Conservation (phyloP, 35 echinoderm and acorn worm species). For the Lytechinus variegatus region DNA sequence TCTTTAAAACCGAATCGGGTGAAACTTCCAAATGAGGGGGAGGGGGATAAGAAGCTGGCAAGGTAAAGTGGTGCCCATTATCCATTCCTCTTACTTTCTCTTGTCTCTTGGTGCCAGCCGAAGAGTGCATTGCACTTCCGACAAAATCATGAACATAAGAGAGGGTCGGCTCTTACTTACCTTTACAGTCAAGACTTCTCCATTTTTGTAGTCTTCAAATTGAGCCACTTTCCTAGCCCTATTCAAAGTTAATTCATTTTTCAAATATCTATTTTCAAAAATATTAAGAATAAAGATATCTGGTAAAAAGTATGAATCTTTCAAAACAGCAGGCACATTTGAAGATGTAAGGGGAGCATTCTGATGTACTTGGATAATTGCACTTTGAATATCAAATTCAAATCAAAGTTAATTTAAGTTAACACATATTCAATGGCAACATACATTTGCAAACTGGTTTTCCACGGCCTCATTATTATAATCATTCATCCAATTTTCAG, state of each 20-base stretch:
- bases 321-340: too few relatives aligned
- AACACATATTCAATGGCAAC: background rate
- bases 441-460: background rate
- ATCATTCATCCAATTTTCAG: too few relatives aligned
- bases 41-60: background rate
- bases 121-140: background rate
- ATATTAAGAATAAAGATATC: background rate
- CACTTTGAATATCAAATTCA: too few relatives aligned
- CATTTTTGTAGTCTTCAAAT: background rate
- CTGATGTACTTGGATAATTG: too few relatives aligned
- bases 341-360: background rate
- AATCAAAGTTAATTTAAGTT: too few relatives aligned
- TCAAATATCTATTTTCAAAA: background rate
- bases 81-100: background rate
- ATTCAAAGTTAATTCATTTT: background rate
- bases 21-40: background rate
- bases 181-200: background rate
- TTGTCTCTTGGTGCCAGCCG: slow-evolving; percentile 8
- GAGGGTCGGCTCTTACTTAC: background rate
- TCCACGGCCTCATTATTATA: background rate
- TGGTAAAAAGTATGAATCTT: too few relatives aligned
- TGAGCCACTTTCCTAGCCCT: too few relatives aligned
- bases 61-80: slow-evolving; percentile 10
- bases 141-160: background rate
- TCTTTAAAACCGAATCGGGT: background rate